phyloP scores from a whole-genome alignment of 2,113 vertebrate species.

The Microcebus griseorufus region DNA sequence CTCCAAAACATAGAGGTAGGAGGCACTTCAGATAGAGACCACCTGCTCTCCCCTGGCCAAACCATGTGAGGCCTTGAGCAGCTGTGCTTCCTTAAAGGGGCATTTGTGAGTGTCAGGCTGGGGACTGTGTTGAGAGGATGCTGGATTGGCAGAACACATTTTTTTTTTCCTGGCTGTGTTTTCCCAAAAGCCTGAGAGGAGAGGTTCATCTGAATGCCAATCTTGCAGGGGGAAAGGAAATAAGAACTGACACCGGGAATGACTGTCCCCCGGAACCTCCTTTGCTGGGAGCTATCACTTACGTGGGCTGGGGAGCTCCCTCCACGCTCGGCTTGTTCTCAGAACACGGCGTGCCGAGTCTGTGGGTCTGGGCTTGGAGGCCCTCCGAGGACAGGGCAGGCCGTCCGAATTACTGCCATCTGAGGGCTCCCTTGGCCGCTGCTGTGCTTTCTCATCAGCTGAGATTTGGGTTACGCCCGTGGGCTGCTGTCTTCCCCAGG shows the following conservation, averaged over 20 bases:
- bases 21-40: background rate
- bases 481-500: background rate
- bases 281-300: conserved; percentile 32
- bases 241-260: background rate
- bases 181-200: background rate
- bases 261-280: background rate
- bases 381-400: conserved; percentile 7
- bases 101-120: background rate
- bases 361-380: conserved; percentile 46
- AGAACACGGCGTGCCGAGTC: conserved; percentile 16
- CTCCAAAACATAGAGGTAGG: background rate
- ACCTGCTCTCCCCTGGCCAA: background rate
- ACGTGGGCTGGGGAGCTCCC: conserved; percentile 9
- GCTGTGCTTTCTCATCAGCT: background rate
- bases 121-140: background rate
- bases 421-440: background rate
- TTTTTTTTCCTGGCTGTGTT: background rate
- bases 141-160: background rate
- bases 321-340: background rate
- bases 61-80: background rate
- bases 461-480: background rate
- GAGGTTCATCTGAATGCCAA: conserved; percentile 7
- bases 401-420: conserved; percentile 32
- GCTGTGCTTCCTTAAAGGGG: background rate
- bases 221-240: conserved; percentile 3